Base-by-base conservation (phyloP, 2,797 vertebrate species). In the Coreius guichenoti region DNA sequence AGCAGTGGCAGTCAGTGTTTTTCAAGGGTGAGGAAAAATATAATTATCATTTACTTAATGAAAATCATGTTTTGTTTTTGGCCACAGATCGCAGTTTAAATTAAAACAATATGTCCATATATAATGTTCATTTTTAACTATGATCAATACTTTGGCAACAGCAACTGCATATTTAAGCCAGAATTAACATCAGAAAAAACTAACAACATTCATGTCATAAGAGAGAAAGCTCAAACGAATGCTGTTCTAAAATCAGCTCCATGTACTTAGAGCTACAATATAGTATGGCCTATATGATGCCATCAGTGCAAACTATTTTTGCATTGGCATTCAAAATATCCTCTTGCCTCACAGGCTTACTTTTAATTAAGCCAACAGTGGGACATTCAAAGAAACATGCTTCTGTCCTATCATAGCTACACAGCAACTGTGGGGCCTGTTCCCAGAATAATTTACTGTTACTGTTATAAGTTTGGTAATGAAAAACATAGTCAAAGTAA, bases 231-330 rank as follows among this genome's bases (percentile, higher is more conserved):
- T 54, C 8, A 70, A 54, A 3, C 17, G 8, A 47, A 45, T 33
- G 54, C 39, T 45, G 69, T 73, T 82, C 39, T 61, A 82, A 61
- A 82, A 39, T 54, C 13, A 69, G 65, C 47, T 56, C 73, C 73
- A 81, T 69, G 63, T 13, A 70, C 61, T 51, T 29, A 58, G 17
- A 45, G 68, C n/a, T 29, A 72, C 36, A 58, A 54, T 19, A 72
- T 39, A 49, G 26, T 65, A 49, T 63, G 70, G 65, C 80, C 43
- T 49, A 63, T 63, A 74, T 63, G 81, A 65, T 36, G 61, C 23
- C 45, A 76, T 83, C 47, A 8, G 23, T 77, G 23, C 8, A 31
- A 76, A 63, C 72, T 67, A 75, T 83, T 75, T 83, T 65, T 76
- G 73, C 33, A 77, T 9, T 76, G 72, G 21, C 17, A 43, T 83